phyloP scores from a whole-genome alignment of 1,140 invertebrate genomes.

The Pantala flavescens region DNA sequence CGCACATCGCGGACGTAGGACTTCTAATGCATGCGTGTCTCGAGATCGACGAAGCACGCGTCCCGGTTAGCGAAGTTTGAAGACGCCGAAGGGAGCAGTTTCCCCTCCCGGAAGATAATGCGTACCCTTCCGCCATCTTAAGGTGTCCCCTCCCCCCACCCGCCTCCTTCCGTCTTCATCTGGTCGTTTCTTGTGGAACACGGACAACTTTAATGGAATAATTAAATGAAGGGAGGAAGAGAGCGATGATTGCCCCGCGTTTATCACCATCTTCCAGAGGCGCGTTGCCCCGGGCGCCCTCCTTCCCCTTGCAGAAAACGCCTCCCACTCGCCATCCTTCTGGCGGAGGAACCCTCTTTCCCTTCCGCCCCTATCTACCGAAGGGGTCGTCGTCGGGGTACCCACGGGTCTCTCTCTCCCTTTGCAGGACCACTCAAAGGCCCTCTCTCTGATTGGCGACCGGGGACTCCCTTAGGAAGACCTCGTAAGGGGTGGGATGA shows the following conservation, averaged over 20 bases:
- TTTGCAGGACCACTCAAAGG: too few species aligned
- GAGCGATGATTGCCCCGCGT: not conserved
- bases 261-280: not conserved
- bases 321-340: not conserved
- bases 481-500: too few species aligned
- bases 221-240: slow-evolving; percentile 9
- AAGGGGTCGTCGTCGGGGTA: too few species aligned
- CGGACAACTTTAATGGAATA: slow-evolving; percentile 9
- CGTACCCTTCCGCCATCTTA: not conserved
- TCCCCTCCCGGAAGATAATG: not conserved
- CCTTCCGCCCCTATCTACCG: not conserved
- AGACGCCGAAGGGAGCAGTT: too few species aligned
- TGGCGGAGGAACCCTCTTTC: not conserved
- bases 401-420: too few species aligned
- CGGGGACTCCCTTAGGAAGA: too few species aligned
- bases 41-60: too few species aligned
- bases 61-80: too few species aligned
- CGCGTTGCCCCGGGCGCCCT: not conserved
- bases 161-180: slow-evolving; percentile 1
- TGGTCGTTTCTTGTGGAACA: slow-evolving; percentile 1
- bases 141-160: not conserved
- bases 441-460: too few species aligned
- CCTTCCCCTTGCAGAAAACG: not conserved
- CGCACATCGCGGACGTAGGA: too few species aligned
- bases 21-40: too few species aligned